phyloP scores from a whole-genome alignment of 2,113 vertebrate species.

The Sialia sialis region DNA sequence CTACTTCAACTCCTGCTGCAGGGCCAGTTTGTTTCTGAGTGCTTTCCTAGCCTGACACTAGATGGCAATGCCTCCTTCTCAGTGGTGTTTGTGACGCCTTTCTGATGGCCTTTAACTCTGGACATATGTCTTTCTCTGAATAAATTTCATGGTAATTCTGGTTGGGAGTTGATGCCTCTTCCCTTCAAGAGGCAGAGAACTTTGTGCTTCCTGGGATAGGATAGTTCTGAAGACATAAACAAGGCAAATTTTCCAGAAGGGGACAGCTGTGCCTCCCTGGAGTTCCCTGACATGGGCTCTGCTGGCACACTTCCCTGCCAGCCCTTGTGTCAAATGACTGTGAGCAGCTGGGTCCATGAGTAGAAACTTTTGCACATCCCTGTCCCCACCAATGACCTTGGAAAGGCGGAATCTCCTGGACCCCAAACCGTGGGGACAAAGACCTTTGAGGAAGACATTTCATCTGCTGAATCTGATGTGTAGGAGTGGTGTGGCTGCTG shows the following conservation, averaged over 20 bases:
- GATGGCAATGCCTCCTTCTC: slow-evolving; percentile 34
- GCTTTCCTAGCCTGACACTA: neutral
- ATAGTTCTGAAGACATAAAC: neutral
- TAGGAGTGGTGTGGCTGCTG: neutral
- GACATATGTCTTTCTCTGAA: neutral
- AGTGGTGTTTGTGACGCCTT: accelerated
- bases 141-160: neutral
- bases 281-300: accelerated
- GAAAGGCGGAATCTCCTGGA: neutral
- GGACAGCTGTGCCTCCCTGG: neutral
- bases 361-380: neutral
- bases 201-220: neutral
- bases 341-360: neutral
- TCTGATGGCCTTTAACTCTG: neutral
- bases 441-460: accelerated
- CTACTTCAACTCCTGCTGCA: neutral
- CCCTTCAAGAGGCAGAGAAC: neutral
- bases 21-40: neutral
- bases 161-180: neutral
- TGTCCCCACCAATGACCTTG: neutral
- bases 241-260: neutral
- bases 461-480: neutral
- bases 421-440: neutral
- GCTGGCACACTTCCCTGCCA: neutral
- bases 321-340: neutral